A percentile compares a stretch with the other conserved stretches of the same genome.
Conservation (phyloP, 2,797 vertebrate species). For the Anisognathus igniventris region DNA sequence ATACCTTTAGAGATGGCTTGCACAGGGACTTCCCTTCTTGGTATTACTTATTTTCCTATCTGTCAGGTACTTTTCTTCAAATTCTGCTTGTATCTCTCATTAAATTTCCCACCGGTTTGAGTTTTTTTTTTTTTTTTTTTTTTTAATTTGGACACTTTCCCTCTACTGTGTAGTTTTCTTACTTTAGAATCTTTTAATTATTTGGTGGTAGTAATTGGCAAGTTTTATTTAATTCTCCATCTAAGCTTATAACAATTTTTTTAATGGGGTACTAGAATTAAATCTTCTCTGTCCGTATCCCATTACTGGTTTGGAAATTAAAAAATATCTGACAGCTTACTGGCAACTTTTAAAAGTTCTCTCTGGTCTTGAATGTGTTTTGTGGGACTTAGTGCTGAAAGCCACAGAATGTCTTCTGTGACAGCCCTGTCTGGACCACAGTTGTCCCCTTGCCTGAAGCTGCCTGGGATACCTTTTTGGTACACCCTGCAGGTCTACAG, state of each 20-base stretch:
- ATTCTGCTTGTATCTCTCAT: not conserved
- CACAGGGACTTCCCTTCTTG: not conserved
- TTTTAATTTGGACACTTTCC: not conserved
- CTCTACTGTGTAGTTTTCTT: not conserved
- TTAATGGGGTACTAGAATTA: not conserved
- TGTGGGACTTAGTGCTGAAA: not conserved
- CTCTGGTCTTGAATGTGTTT: not conserved
- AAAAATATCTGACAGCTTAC: not conserved
- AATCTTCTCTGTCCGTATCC: not conserved
- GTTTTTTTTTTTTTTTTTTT: not conserved
- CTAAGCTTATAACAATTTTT: not conserved
- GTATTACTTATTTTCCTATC: not conserved
- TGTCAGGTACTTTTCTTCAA: not conserved
- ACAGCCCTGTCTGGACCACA: not conserved
- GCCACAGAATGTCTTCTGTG: accelerated
- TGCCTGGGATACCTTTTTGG: not conserved
- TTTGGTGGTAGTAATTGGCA: not conserved
- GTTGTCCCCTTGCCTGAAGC: not conserved
- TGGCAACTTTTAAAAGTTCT: not conserved
- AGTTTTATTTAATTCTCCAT: not conserved
- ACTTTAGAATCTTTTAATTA: not conserved
- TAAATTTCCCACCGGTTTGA: not conserved
- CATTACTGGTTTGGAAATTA: not conserved
- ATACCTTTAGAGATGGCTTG: not conserved
- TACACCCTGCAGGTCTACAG: not conserved